Base-by-base conservation (phyloP, 2,797 vertebrate species). In the Neomorphus geoffroyi region DNA sequence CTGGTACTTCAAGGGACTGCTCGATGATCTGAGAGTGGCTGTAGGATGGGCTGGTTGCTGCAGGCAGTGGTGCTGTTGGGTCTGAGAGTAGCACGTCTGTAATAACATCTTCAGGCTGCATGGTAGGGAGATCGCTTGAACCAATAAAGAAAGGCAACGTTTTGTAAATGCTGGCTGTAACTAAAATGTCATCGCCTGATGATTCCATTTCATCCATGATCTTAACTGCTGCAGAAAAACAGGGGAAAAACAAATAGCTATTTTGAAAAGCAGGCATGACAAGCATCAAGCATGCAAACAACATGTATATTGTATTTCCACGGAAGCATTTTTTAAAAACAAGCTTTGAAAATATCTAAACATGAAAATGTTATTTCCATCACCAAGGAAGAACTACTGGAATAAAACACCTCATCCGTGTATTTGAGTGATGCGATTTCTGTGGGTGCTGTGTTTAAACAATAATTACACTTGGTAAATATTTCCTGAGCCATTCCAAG, bases 151-250 rank as follows among this genome's bases (percentile, higher is more conserved):
- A 92, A 86, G 97, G 97, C 56, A 83, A 87, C 2, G 37, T 92
- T 80, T 96, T 77, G 0, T 80, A 77, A 39, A 69, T 45, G 54
- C 86, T 94, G 58, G 71, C 57, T 41, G 67, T 37, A 16, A 65
- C 74, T 62, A 87, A 86, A 71, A 39, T 58, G 48, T 32, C 65
- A 69, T 73, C 97, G 7, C 97, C 98, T n/a, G 97, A 91, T 32
- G 94, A 80, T 88, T 97, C 96, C 15, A 53, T 27, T 24, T 84
- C 46, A 33, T 97, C 97, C 91, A 81, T 50, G 83, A 91, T 92
- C 92, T 96, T 58, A 21, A 94, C 56, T 75, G 93, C 97, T 97
- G 92, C 69, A 96, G 88, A 69, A 73, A 88, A 84, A 73, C 14
- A 90, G 16, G 32, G 6, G 26, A 8, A 67, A 88, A 85, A 9